Evolutionary conservation across 2,797 vertebrate genomes (phyloP), one percentile per base, ranked within the genome.

Genomic region (Natrix natrix): DNA sequence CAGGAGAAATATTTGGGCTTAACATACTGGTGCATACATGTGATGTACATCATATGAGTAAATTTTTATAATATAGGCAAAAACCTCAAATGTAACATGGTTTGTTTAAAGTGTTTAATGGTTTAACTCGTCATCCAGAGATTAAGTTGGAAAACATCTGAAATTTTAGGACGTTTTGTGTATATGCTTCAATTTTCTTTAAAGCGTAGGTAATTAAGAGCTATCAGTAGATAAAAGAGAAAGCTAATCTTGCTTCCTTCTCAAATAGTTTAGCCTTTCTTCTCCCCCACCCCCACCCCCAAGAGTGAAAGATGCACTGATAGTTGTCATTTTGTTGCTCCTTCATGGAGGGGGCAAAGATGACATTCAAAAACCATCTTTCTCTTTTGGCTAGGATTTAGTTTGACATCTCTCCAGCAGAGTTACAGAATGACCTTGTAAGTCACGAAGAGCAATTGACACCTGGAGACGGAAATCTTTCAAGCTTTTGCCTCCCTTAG

Each of bases 381-480:
- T 94, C 20, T 8, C 87, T 93, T 95, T 92, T 60, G 90, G 93
- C 91, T 95, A 95, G 95, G 96, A 97, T 97, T 97, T 97, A 96
- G 94, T 89, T 96, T 94, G 56, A 94, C 96, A 43, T 94, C 95
- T 95, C 93, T 94, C 94, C 92, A 95, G 93, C 92, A 92, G 90
- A 90, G 90, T 92, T 94, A 94, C 94, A 54, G 48, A 78, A 90
- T 13, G 2, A 0, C 22, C 91, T 37, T 93, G 56, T 96, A 10
- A 94, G 6, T 74, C 14, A 52, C 90, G 61, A 93, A 90, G 52
- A 94, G 93, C 60, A 92, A 55, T 54, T 89, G 74, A 5, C 95
- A 95, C 52, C 74, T 93, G n/a, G 12, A 90, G 59, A 61, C n/a
- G 14, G 74, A 94, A 28, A 7, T 2, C 0, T 28, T 89, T 91